These are phyloP conservation scores for Sparus aurata DNA, from an alignment of 2,797 vertebrate genomes.

Conservation along the genomic window DNA sequence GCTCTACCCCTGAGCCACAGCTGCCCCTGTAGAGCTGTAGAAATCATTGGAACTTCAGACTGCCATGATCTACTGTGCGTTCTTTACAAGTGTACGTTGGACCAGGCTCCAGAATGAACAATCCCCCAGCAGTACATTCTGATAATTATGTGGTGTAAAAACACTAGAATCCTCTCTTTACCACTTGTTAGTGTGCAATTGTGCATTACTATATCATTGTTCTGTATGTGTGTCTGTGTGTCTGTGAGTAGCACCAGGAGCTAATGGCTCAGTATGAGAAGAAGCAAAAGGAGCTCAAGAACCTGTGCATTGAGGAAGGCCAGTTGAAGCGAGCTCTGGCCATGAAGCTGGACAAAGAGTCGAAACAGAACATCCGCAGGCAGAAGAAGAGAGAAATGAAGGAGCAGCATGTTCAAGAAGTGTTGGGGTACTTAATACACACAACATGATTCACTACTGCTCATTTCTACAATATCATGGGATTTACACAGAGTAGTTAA, in stretches of 20 bases:
- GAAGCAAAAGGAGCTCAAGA: constrained; percentile 85
- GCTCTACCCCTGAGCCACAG: too few species aligned
- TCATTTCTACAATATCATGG: not conserved
- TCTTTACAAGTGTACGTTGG: too few species aligned
- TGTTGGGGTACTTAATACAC: constrained; percentile 75
- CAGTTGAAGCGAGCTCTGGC: constrained; percentile 80
- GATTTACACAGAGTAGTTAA: not conserved
- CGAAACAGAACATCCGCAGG: constrained; percentile 83
- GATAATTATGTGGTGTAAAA: not conserved
- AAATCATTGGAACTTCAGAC: too few species aligned
- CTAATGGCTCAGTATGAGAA: constrained; percentile 75
- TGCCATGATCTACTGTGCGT: too few species aligned
- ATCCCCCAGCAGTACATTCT: not conserved
- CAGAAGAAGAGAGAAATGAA: constrained; percentile 85
- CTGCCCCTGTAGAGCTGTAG: too few species aligned
- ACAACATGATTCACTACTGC: not conserved
- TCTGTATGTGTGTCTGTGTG: too few species aligned
- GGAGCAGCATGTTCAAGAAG: constrained; percentile 81
- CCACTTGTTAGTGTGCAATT: not conserved
- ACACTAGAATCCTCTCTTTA: not conserved
- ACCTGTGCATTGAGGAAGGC: constrained; percentile 76
- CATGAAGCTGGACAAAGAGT: constrained; percentile 85
- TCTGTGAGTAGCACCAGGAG: constrained; percentile 70
- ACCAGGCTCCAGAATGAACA: not conserved
- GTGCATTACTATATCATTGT: not conserved